A percentile compares a stretch with the other conserved stretches of the same genome.
These are phyloP conservation scores for Hipposideros armiger DNA, from an alignment of 2,113 vertebrate species.

Conservation along the genomic window DNA sequence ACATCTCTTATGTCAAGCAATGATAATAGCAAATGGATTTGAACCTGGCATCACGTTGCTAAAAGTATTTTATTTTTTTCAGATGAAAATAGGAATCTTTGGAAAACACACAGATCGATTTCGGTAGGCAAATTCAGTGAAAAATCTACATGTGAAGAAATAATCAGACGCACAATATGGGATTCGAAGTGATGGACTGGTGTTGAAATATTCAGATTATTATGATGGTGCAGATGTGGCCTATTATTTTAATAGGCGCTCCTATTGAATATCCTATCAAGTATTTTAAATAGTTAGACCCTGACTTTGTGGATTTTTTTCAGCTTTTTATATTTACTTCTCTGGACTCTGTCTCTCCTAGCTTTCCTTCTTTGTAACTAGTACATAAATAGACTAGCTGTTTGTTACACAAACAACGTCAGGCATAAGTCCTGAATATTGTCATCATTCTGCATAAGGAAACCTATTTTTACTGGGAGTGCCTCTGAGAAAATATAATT, in stretches of 20 bases:
- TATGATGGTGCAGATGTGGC: neutral
- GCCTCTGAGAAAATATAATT: neutral
- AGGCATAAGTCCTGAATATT: neutral
- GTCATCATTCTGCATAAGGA: neutral
- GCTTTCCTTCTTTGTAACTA: neutral
- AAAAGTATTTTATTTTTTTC: conserved; percentile 59
- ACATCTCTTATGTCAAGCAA: conserved; percentile 13
- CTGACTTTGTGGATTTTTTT: neutral
- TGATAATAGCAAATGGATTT: conserved; percentile 52
- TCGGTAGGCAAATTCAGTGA: conserved; percentile 42
- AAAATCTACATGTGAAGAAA: conserved; percentile 52
- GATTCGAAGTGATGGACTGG: neutral
- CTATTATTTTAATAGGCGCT: neutral
- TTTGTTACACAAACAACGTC: neutral
- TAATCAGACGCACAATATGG: neutral
- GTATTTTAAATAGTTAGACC: neutral
- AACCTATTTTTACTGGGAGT: conserved; percentile 38
- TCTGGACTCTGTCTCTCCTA: neutral
- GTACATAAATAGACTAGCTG: neutral
- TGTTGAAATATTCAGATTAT: conserved; percentile 4
- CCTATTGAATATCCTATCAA: neutral
- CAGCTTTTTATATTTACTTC: conserved; percentile 17
- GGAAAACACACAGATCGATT: neutral
- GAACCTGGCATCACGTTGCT: conserved; percentile 35
- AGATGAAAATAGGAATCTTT: conserved; percentile 54